A percentile compares a stretch with the other conserved stretches of the same genome.
Evolutionary conservation across 2,113 vertebrate species (phyloP).

Genomic region (Panthera tigris): DNA sequence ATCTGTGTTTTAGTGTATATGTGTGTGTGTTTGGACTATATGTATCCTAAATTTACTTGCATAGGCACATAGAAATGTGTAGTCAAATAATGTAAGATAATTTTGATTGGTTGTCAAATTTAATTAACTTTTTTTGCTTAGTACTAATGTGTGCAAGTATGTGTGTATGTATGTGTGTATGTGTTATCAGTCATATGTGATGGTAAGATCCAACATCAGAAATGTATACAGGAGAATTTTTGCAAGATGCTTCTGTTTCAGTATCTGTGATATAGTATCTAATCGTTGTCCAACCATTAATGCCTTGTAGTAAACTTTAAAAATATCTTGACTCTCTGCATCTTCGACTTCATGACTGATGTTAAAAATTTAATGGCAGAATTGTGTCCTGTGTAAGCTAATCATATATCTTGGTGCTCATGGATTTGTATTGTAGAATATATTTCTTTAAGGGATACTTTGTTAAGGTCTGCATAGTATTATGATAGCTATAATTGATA

Average conservation of each 20-base stretch:
- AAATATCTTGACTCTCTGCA: conserved; percentile 17
- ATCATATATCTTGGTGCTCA: conserved; percentile 23
- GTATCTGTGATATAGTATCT: neutral
- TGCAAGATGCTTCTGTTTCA: neutral
- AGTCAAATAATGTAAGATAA: neutral
- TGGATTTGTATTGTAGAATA: neutral
- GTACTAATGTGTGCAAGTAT: neutral
- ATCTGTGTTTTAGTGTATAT: neutral
- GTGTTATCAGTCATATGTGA: neutral
- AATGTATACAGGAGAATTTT: neutral
- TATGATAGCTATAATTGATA: conserved; percentile 41
- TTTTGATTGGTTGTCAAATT: neutral
- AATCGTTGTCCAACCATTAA: neutral
- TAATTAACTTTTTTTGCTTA: neutral
- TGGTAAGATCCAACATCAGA: neutral
- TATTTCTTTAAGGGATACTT: conserved; percentile 30
- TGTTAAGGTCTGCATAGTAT: neutral
- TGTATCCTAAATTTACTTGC: neutral
- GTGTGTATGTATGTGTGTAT: neutral
- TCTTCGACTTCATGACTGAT: conserved; percentile 57
- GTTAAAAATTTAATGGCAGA: conserved; percentile 47
- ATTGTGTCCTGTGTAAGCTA: conserved; percentile 63
- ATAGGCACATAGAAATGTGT: neutral
- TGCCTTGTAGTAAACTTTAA: neutral
- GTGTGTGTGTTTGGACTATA: neutral